phyloP scores from a whole-genome alignment of 1,140 invertebrate species.

The Coelopa frigida region DNA sequence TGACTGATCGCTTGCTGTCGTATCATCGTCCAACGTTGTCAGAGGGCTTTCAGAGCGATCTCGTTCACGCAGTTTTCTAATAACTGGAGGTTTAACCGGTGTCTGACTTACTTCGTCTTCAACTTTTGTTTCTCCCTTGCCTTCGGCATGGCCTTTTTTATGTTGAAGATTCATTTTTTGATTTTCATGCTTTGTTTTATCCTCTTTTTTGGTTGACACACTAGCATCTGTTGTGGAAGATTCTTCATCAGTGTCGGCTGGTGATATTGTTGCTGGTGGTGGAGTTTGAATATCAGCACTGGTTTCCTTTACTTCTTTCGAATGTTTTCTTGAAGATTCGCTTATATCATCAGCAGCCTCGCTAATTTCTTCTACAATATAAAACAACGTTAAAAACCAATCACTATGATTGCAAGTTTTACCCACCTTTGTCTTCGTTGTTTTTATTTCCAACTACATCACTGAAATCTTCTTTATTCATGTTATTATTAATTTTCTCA shows the following conservation, averaged over 20 bases:
- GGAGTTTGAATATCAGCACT: not conserved
- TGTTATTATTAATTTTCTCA: too few species aligned
- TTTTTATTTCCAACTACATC: conserved; percentile 4
- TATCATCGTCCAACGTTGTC: conserved; percentile 49
- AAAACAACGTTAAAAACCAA: not conserved
- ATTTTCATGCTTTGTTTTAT: conserved; percentile 31
- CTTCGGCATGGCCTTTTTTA: not conserved
- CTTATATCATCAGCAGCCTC: not conserved
- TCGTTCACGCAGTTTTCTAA: conserved; percentile 32
- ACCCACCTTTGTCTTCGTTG: not conserved
- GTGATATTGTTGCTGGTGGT: conserved; percentile 13
- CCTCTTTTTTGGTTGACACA: conserved; percentile 49
- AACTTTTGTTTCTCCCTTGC: not conserved
- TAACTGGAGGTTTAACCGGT: conserved; percentile 19
- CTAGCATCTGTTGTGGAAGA: conserved; percentile 44
- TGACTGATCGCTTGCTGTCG: conserved; percentile 38
- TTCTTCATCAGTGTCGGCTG: conserved; percentile 53
- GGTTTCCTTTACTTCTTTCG: not conserved
- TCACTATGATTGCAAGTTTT: not conserved
- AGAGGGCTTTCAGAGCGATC: conserved; percentile 50
- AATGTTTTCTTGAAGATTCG: not conserved
- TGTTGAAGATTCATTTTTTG: conserved; percentile 8
- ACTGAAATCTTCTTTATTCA: conserved; percentile 2
- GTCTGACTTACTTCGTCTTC: conserved; percentile 13
- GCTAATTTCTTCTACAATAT: not conserved